phyloP scores from a whole-genome alignment of 23 tunicate species.

The Halocynthia aurantium region DNA sequence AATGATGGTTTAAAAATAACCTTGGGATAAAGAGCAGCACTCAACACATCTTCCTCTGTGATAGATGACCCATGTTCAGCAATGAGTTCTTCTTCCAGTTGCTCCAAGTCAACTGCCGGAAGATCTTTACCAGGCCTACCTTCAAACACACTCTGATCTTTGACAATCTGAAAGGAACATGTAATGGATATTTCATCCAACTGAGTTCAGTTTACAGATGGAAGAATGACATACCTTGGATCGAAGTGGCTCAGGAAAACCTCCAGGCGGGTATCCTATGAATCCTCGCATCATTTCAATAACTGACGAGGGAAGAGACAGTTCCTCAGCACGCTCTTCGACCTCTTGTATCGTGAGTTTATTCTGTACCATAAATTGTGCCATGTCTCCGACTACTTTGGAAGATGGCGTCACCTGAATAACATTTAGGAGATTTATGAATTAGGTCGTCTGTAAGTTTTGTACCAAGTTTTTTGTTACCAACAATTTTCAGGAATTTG shows the following conservation, averaged over 20 bases:
- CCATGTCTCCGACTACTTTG: constrained; percentile 99
- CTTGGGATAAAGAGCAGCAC: constrained; percentile 95
- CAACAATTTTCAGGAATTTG: not conserved
- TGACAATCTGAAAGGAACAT: constrained; percentile 42
- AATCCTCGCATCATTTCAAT: constrained; percentile 98
- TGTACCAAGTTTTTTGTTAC: not conserved
- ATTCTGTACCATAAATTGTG: constrained; percentile 99
- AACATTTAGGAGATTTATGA: not conserved
- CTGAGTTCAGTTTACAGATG: not conserved
- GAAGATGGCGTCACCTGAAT: constrained; percentile 98
- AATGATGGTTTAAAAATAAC: not conserved
- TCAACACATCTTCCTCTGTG: constrained; percentile 93
- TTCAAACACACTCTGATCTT: constrained; percentile 43
- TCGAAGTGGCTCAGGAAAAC: constrained; percentile 90
- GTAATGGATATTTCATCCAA: not conserved
- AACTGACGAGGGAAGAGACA: constrained; percentile 92
- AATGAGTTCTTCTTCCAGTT: constrained; percentile 49
- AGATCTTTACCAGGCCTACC: constrained; percentile 90
- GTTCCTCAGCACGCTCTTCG: constrained; percentile 67
- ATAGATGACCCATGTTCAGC: constrained; percentile 59
- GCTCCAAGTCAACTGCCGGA: constrained; percentile 69
- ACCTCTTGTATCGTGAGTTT: constrained; percentile 75
- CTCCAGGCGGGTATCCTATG: constrained; percentile 97
- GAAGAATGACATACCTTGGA: constrained; percentile 33
- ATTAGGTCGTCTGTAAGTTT: constrained; percentile 3